Evolutionary conservation across 2,888 invertebrate genomes (phyloP).

Genomic region (Brassicogethes aeneus): DNA sequence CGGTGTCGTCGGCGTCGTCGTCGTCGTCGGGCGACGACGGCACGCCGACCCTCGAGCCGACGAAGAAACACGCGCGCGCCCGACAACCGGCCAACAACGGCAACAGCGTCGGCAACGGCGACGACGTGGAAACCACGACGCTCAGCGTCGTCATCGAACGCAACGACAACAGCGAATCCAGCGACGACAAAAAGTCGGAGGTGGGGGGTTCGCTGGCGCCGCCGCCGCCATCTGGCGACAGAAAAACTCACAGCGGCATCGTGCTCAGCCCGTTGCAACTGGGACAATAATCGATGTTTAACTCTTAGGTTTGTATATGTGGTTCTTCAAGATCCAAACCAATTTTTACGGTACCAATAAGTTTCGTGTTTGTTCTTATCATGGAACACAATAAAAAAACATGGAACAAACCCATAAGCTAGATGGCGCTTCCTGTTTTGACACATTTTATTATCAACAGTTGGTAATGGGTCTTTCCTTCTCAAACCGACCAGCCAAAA

Average conservation of each 20-base stretch:
- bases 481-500: no score
- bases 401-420: no score
- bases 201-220: slow-evolving; percentile 19
- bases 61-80: slow-evolving; percentile 29
- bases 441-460: no score
- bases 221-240: slow-evolving; percentile 18
- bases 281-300: slow-evolving; percentile 36
- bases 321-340: no score
- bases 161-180: slow-evolving; percentile 28
- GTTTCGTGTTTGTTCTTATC: no score
- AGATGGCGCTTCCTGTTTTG: no score
- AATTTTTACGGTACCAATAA: no score
- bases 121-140: slow-evolving; percentile 42
- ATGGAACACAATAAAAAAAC: no score
- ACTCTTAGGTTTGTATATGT: no score
- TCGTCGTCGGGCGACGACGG: no score
- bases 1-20: slow-evolving; percentile 34
- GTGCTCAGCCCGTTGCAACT: slow-evolving; percentile 57
- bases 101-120: slow-evolving; percentile 31
- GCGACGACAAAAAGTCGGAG: slow-evolving; percentile 12
- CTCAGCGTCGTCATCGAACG: slow-evolving; percentile 40
- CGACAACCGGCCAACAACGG: slow-evolving; percentile 30
- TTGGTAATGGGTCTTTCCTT: no score
- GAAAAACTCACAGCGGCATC: slow-evolving; percentile 46
- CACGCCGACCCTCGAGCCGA: slow-evolving; percentile 12